Base-by-base conservation (phyloP, 2,888 invertebrate genomes). In the Lydus trimaculatus region DNA sequence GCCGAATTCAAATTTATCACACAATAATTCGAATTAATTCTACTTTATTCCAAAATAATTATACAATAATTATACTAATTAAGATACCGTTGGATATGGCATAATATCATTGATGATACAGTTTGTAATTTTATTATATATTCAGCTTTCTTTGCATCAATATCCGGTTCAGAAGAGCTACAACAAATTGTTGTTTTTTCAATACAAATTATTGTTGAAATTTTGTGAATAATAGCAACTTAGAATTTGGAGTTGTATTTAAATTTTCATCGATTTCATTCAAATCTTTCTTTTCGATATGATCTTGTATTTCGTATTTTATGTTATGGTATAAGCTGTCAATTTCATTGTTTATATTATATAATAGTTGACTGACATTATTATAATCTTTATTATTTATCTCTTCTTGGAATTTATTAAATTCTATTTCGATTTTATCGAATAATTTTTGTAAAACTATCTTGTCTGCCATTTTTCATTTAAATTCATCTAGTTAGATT, bases 81-180 rank as follows among this genome's bases (percentile, higher is more conserved):
- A 52, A 52, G 1, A 52, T 15, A 13, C 13, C 6, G 11, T 13
- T 52, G 23, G 13, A 52, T 52, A 25, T 63, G 65, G 39, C 63
- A 61, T 0, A 58, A 23, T 11, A 72, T 61, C 52, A 48, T 58
- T 6, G 65, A 67, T 8, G 69, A 70, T 43, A 71, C 59, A 11
- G 68, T 67, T 25, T 71, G 71, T 61, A 74, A 23, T 52, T 67
- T 66, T 25, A 74, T 68, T 17, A 74, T 52, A 58, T 31, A 70
- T 20, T 69, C 66, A 3, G 65, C 64, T 61, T 72, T 74, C 48
- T 64, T 63, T 20, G 58, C 20, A 28, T 64, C 43, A n/a, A 65
- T 20, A 17, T 48, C 17, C 8, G 25, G 23, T 25, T 61, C 61
- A 36, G 36, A 33, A 20, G 2, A 15, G 13, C 23, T 33, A 20